phyloP scores from a whole-genome alignment of 2,888 invertebrate genomes.

The Ectobius pallidus region DNA sequence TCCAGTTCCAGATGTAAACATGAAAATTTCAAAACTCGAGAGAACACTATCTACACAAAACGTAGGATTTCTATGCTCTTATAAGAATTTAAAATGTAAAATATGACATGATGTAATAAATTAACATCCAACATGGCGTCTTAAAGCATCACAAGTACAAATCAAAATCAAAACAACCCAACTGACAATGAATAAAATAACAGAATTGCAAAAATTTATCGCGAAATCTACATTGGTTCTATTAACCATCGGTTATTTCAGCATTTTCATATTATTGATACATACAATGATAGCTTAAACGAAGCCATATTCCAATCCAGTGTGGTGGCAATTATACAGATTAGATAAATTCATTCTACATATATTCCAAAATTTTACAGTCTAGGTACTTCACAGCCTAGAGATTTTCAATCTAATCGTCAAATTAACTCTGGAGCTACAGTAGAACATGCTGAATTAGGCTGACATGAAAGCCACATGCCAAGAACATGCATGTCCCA shows the following conservation, averaged over 20 bases:
- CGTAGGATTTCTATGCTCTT: no score
- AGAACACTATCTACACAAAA: not conserved
- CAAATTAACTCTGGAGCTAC: not conserved
- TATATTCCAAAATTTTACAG: no score
- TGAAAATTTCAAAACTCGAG: not conserved
- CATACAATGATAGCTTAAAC: not conserved
- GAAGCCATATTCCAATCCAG: not conserved
- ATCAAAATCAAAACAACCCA: constrained; percentile 24
- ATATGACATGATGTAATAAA: not conserved
- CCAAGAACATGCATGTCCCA: not conserved
- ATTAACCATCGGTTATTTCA: not conserved
- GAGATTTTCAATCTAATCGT: no score
- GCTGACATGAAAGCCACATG: constrained; percentile 12
- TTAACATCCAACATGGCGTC: constrained; percentile 30
- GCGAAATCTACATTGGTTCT: not conserved
- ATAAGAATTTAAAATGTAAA: not conserved
- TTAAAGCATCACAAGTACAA: constrained; percentile 8
- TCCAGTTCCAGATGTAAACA: not conserved
- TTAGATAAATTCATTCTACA: no score
- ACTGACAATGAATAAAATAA: not conserved
- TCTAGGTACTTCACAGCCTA: no score
- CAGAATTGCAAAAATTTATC: not conserved
- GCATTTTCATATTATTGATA: not conserved
- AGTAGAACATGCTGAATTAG: not conserved
- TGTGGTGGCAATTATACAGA: no score